Percentiles rank a stretch among this genome's conserved stretches.
phyloP scores from a whole-genome alignment of 1,140 invertebrate species.

The Drosophila tani region DNA sequence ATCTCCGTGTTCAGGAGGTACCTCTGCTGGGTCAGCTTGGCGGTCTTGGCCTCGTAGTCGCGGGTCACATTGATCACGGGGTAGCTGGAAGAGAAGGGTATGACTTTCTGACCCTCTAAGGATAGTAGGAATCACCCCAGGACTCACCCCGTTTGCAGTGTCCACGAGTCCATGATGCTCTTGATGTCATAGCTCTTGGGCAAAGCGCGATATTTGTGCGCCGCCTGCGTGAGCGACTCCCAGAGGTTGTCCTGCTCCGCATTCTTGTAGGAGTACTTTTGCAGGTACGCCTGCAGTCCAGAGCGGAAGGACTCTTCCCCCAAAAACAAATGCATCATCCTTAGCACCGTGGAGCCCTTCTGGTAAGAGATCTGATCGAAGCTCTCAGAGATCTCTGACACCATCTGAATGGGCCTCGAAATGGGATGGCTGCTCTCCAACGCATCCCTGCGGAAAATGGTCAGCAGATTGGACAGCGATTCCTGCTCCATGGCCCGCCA shows the following conservation, averaged over 20 bases:
- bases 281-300: slow-evolving; percentile 89
- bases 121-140: no score
- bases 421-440: slow-evolving; percentile 88
- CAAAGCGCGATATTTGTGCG: slow-evolving; percentile 85
- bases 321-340: slow-evolving; percentile 96
- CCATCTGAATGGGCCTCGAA: slow-evolving; percentile 88
- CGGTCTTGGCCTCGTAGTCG: slow-evolving; percentile 86
- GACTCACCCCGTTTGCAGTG: slow-evolving; percentile 88
- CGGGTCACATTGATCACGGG: slow-evolving; percentile 90
- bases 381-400: slow-evolving; percentile 93
- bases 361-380: slow-evolving; percentile 96
- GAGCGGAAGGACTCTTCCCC: slow-evolving; percentile 90
- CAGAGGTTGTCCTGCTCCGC: slow-evolving; percentile 95
- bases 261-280: slow-evolving; percentile 88
- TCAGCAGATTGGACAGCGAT: slow-evolving; percentile 86
- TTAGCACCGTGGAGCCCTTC: slow-evolving; percentile 92
- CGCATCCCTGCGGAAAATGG: slow-evolving; percentile 87
- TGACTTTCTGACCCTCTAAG: no score
- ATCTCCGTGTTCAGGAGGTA: slow-evolving; percentile 81
- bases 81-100: slow-evolving; percentile 85
- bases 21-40: slow-evolving; percentile 86
- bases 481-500: slow-evolving; percentile 89
- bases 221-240: slow-evolving; percentile 89
- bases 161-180: slow-evolving; percentile 93
- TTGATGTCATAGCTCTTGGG: slow-evolving; percentile 87